Conservation (phyloP, 2,113 vertebrate genomes). For the Cololabis saira region DNA sequence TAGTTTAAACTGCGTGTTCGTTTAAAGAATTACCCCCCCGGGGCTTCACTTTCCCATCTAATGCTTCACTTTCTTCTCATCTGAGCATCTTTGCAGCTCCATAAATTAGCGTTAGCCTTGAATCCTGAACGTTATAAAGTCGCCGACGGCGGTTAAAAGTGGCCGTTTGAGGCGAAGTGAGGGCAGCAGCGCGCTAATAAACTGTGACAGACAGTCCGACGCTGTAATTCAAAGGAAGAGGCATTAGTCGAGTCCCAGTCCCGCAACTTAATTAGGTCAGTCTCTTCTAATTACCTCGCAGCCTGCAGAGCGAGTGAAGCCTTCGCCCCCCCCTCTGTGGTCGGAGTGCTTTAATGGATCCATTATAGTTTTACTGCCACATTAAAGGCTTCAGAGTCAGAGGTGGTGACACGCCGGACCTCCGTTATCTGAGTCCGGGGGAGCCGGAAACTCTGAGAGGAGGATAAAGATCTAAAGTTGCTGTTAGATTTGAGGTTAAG, state of each 20-base stretch:
- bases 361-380: constrained; percentile 27
- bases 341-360: constrained; percentile 10
- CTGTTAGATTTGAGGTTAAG: too few relatives aligned
- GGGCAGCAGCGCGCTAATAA: constrained; percentile 17
- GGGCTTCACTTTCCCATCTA: too few relatives aligned
- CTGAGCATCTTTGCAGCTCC: too few relatives aligned
- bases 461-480: too few relatives aligned
- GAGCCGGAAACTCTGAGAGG: too few relatives aligned
- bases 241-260: constrained; percentile 22
- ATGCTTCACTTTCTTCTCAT: too few relatives aligned
- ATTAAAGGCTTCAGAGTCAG: constrained; percentile 1
- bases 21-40: too few relatives aligned
- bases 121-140: background rate
- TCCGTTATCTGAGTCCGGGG: background rate
- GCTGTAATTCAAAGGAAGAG: constrained; percentile 26
- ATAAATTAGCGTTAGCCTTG: too few relatives aligned
- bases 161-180: constrained; percentile 4
- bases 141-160: background rate
- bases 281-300: constrained; percentile 62
- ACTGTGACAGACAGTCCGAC: constrained; percentile 32
- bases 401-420: background rate
- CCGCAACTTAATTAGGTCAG: constrained; percentile 54
- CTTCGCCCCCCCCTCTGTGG: too few relatives aligned
- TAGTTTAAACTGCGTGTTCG: too few relatives aligned
- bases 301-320: constrained; percentile 35